Evolutionary conservation across 2,797 vertebrate genomes (phyloP).

Genomic region (Intellagama lesueurii): DNA sequence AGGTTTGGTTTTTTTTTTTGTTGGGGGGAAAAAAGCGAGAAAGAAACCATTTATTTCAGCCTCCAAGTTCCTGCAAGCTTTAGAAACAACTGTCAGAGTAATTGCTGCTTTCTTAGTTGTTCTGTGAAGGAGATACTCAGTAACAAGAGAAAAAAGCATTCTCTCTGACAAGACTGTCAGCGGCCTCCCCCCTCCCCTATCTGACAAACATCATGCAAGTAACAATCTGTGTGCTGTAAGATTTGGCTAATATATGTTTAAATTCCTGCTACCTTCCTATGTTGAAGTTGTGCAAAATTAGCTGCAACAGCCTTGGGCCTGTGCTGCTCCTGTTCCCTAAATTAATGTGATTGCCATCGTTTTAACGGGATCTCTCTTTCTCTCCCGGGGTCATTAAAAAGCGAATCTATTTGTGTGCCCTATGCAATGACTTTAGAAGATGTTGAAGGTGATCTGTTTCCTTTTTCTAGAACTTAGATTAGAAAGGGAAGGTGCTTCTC

Average conservation of each 20-base stretch:
- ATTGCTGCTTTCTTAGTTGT: conserved; percentile 71
- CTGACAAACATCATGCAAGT: conserved; percentile 67
- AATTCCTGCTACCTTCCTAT: conserved; percentile 56
- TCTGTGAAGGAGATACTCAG: conserved; percentile 55
- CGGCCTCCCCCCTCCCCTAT: conserved; percentile 23
- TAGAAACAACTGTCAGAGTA: conserved; percentile 76
- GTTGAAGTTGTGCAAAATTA: conserved; percentile 4
- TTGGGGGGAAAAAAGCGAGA: conserved; percentile 48
- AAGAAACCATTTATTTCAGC: conserved; percentile 75
- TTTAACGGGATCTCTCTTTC: not conserved
- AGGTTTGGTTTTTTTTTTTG: not conserved
- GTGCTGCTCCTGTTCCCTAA: not conserved
- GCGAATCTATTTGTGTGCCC: not conserved
- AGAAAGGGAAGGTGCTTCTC: not conserved
- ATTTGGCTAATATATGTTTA: conserved; percentile 61
- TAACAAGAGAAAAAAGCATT: conserved; percentile 34
- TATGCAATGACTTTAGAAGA: no score
- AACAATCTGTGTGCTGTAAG: conserved; percentile 70
- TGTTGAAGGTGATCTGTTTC: no score
- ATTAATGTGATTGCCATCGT: not conserved
- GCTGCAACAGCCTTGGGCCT: conserved; percentile 17
- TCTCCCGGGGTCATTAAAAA: no score
- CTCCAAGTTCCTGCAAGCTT: conserved; percentile 71
- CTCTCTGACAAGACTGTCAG: conserved; percentile 70
- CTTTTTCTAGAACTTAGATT: not conserved